Base-by-base conservation (phyloP, 2,888 invertebrate genomes). In the Oligia fasciuncula region DNA sequence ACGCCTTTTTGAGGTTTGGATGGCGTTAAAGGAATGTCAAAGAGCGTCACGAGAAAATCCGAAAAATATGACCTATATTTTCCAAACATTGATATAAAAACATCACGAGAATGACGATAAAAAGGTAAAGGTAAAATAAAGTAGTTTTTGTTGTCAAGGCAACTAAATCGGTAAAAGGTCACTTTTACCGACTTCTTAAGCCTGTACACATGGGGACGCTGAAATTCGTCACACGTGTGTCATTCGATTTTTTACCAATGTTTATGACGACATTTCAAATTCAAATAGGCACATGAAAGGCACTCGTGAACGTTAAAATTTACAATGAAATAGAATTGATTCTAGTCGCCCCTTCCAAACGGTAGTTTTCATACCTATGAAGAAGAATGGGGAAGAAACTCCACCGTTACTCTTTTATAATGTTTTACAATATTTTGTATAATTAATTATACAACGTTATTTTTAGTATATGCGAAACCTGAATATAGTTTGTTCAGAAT, bases 21-120 rank as follows among this genome's bases (percentile, higher is more conserved):
- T 57, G n/a, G 70, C 35, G 65, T 54, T 81, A 73, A 69, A 73
- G 84, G 84, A n/a, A 43, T 73, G 65, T 82, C 73, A 63, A 63
- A 51, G 60, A 60, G 62, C 35, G 19, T 54, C 49, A 80, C 9
- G 40, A 35, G 17, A 40, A 65, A 35, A 72, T 79, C 51, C 17
- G 11, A 29, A 84, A 79, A 72, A 66, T 23, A 40, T 35, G 51
- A 60, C 23, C 11, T 6, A 46, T 46, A 51, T 65, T 73, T n/a
- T 9, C 29, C 46, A 49, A 67, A 46, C 66, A 51, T 67, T 62
- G 49, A 78, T 51, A 78, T 35, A 43, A 77, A 46, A 67, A 57
- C 46, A 62, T 35, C 40, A 43, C 29, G 57, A 77, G 43, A 51
- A 66, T 75, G 51, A 35, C 19, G 35, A 83, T n/a, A 35, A 67